phyloP scores from a whole-genome alignment of 1,140 invertebrate species.

The Hesperophylax magnus region DNA sequence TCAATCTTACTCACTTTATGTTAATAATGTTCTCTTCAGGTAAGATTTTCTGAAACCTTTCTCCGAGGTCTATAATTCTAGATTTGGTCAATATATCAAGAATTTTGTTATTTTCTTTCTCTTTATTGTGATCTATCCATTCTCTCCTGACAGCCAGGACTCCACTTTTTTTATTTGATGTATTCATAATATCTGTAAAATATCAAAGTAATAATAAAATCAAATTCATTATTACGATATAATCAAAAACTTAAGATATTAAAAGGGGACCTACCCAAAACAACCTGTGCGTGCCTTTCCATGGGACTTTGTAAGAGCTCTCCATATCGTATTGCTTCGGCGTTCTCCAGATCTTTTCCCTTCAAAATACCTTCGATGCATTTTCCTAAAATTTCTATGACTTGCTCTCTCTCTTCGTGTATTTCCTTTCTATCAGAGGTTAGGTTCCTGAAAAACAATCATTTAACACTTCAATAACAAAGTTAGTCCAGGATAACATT shows the following conservation, averaged over 20 bases:
- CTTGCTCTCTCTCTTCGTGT: slow-evolving; percentile 47
- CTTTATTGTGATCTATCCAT: slow-evolving; percentile 59
- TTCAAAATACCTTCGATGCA: slow-evolving; percentile 51
- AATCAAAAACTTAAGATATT: neutral
- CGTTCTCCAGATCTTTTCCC: slow-evolving; percentile 33
- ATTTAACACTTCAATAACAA: no score
- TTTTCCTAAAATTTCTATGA: slow-evolving; percentile 38
- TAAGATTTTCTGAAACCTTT: slow-evolving; percentile 61
- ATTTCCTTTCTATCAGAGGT: slow-evolving; percentile 48
- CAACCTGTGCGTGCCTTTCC: slow-evolving; percentile 53
- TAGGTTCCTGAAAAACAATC: slow-evolving; percentile 43
- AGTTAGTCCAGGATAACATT: no score
- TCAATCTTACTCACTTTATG: slow-evolving; percentile 59
- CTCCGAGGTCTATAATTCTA: slow-evolving; percentile 60
- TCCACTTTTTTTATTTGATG: slow-evolving; percentile 41
- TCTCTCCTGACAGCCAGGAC: slow-evolving; percentile 63
- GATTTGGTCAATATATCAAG: slow-evolving; percentile 55
- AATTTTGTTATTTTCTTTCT: slow-evolving; percentile 45
- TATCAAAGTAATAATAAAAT: neutral
- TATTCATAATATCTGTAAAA: slow-evolving; percentile 51
- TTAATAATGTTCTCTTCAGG: slow-evolving; percentile 67
- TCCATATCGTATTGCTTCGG: slow-evolving; percentile 42
- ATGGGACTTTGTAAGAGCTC: slow-evolving; percentile 49
- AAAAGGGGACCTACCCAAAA: slow-evolving; percentile 40
- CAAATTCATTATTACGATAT: neutral